A percentile compares a stretch with the other conserved stretches of the same genome.
phyloP scores from a whole-genome alignment of 2,113 vertebrate species.

The Hydropotes inermis region DNA sequence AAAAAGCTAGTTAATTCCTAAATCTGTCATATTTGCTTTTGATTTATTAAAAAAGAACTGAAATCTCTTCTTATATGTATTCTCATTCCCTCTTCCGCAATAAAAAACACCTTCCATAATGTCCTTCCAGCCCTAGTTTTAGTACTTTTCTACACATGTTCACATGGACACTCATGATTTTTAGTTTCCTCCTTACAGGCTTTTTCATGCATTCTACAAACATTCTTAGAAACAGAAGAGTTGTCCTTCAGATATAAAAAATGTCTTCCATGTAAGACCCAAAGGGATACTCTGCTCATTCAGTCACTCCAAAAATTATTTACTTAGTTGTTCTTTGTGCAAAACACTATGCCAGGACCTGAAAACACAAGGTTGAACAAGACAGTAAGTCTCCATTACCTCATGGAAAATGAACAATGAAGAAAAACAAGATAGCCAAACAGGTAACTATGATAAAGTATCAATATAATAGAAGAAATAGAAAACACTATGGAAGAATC shows the following conservation, averaged over 20 bases:
- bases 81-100: background rate
- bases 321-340: background rate
- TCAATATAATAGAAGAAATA: background rate
- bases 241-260: background rate
- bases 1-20: background rate
- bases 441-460: background rate
- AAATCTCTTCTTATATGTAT: background rate
- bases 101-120: background rate
- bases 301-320: slow-evolving; percentile 1
- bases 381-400: background rate
- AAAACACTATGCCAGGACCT: background rate
- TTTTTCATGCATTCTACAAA: background rate
- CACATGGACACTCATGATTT: background rate
- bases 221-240: background rate
- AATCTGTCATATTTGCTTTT: slow-evolving; percentile 18
- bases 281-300: background rate
- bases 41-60: background rate
- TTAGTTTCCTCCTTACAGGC: background rate
- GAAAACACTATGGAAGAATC: background rate
- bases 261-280: background rate
- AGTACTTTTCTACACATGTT: background rate
- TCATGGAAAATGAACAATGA: background rate
- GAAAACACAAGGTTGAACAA: background rate
- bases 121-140: background rate
- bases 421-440: slow-evolving; percentile 1